A percentile compares a stretch with the other conserved stretches of the same genome.
Evolutionary conservation across 1,140 invertebrate species (phyloP).

Genomic region (Campoletis sonorensis): DNA sequence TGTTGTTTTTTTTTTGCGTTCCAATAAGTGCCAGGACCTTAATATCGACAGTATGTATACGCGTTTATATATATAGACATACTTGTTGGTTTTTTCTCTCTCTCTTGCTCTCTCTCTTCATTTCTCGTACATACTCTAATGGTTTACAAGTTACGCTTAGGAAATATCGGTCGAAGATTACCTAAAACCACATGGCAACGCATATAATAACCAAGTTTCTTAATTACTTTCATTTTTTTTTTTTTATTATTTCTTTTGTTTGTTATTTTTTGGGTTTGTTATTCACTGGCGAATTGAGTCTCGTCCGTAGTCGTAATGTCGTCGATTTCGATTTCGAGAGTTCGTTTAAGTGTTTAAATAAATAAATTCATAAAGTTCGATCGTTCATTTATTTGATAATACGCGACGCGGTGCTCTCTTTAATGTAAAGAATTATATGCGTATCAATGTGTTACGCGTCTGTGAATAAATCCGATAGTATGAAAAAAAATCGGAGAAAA

Average conservation of each 20-base stretch:
- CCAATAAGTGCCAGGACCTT: too few species aligned
- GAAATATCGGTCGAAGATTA: constrained; percentile 70
- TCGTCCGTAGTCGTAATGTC: constrained; percentile 66
- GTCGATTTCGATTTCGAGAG: background rate
- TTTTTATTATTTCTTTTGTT: constrained; percentile 71
- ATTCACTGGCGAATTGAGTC: constrained; percentile 68
- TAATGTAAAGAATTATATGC: constrained; percentile 52
- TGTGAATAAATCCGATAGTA: background rate
- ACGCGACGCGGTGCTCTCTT: constrained; percentile 39
- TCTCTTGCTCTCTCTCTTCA: background rate
- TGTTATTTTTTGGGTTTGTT: constrained; percentile 59
- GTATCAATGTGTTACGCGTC: background rate
- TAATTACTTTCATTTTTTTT: constrained; percentile 73
- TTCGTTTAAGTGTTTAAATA: background rate
- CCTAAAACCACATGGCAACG: constrained; percentile 71
- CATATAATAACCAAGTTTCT: constrained; percentile 69
- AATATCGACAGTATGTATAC: constrained; percentile 56
- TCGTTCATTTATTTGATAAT: constrained; percentile 16
- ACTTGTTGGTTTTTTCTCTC: constrained; percentile 39
- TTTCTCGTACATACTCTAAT: constrained; percentile 36
- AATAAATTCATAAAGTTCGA: constrained; percentile 11
- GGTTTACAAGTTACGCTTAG: constrained; percentile 68
- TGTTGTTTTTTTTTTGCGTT: too few species aligned
- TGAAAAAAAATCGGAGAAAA: background rate
- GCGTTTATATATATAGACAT: constrained; percentile 59